Conservation (phyloP, 2,797 vertebrate genomes). For the Phaenicophaeus curvirostris region DNA sequence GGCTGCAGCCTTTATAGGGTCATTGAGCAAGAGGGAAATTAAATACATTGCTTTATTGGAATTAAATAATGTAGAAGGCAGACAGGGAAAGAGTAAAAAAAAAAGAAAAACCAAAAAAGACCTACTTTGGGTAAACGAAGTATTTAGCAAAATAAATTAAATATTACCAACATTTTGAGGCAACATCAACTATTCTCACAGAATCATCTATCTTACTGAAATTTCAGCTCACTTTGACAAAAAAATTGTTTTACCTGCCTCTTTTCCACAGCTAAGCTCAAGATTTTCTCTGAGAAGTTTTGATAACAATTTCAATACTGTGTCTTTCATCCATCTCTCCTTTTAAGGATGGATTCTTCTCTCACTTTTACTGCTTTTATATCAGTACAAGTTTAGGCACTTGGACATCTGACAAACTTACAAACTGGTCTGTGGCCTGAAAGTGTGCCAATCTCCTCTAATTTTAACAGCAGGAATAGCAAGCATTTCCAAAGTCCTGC, state of each 20-base stretch:
- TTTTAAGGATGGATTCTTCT: neutral
- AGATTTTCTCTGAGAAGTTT: neutral
- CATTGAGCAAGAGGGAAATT: neutral
- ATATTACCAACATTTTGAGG: neutral
- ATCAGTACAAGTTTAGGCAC: neutral
- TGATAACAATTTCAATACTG: neutral
- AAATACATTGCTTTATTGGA: neutral
- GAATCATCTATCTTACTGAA: neutral
- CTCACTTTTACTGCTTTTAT: neutral
- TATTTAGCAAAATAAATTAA: neutral
- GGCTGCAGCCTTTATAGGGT: accelerated
- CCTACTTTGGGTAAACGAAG: neutral
- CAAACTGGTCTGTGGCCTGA: neutral
- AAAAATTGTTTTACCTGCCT: neutral
- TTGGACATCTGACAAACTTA: conserved; percentile 16
- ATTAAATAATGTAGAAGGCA: neutral
- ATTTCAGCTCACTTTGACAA: neutral
- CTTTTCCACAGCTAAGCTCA: neutral
- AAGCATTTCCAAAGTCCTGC: conserved; percentile 43
- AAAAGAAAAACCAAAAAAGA: no score
- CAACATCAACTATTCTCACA: neutral
- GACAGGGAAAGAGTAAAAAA: neutral
- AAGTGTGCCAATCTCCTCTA: conserved; percentile 48
- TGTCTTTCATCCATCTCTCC: neutral
- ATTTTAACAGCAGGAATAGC: conserved; percentile 27